phyloP scores from a whole-genome alignment of 2,888 invertebrate species.

The Geotrupes spiniger region DNA sequence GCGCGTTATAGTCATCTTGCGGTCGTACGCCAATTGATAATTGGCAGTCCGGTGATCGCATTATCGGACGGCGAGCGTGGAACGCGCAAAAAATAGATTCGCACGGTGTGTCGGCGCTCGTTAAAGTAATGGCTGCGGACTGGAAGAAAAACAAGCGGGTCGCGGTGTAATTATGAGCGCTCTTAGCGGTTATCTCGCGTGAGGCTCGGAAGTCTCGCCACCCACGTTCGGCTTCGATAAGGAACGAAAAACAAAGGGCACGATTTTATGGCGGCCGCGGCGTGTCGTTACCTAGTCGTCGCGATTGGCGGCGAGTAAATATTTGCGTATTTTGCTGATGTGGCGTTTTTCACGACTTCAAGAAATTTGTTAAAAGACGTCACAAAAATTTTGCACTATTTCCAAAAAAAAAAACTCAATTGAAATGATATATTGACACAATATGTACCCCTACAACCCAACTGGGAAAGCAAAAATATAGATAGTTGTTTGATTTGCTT shows the following conservation, averaged over 20 bases:
- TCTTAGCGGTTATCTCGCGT: slow-evolving; percentile 24
- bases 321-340: slow-evolving; percentile 11
- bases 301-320: slow-evolving; percentile 1
- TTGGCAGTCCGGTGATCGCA: background rate
- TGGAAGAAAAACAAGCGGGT: slow-evolving; percentile 19
- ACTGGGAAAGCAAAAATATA: no score
- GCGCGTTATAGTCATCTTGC: background rate
- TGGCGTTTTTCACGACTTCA: no score
- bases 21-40: slow-evolving; percentile 9
- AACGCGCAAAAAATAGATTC: slow-evolving; percentile 5
- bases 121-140: slow-evolving; percentile 3
- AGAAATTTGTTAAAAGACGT: no score
- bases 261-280: background rate
- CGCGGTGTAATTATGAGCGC: slow-evolving; percentile 20
- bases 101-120: background rate
- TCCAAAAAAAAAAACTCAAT: no score
- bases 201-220: slow-evolving; percentile 10
- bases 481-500: no score
- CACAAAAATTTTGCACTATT: no score
- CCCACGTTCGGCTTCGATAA: slow-evolving; percentile 2
- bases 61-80: background rate
- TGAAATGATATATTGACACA: no score
- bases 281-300: slow-evolving; percentile 7
- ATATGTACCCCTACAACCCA: no score
- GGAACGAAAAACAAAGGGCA: background rate